Base-by-base conservation (phyloP, 2,113 vertebrate genomes). In the Pantherophis guttatus region DNA sequence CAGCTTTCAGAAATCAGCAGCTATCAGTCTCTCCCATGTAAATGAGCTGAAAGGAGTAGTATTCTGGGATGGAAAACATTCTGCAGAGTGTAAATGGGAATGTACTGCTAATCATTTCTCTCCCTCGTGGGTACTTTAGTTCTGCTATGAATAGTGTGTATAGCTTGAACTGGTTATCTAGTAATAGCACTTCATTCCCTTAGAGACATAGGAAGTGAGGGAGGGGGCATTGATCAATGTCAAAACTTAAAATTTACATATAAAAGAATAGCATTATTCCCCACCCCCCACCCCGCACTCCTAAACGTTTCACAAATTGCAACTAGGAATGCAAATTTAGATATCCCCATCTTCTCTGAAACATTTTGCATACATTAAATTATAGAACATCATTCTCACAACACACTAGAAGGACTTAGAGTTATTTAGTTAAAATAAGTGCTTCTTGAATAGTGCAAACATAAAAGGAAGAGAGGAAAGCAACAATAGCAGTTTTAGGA, bases 21-120 rank as follows among this genome's bases (percentile, higher is more conserved):
- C 94, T 96, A 96, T 96, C 94, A 92, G 95, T 97, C 96, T 95
- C 86, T 93, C 94, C 91, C 95, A 96, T 91, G 94, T 91, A 96
- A 97, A 97, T 94, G 88, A 94, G 91, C 95, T 90, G 81, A 86
- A 95, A 95, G 91, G 95, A 90, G 91, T 91, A 91, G 75, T 90
- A 92, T 93, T 95, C 93, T 86, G 94, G 92, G 96, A 96, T 93
- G 92, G 91, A 96, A 93, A 95, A 93, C 0, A 0, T 92, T 92
- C 90, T 95, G 92, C 93, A 92, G 91, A 94, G 95, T 96, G 91
- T 89, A 52, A 93, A 95, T 92, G 92, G 94, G 50, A 92, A 65
- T 96, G n/a, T 94, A 91, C 53, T 89, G 93, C 65, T 65, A 94
- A 95, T 95, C 94, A 94, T 92, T 93, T 53, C 90, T 86, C 93